These are phyloP conservation scores for Centrocercus urophasianus DNA, from an alignment of 2,113 vertebrate species.

Conservation along the genomic window DNA sequence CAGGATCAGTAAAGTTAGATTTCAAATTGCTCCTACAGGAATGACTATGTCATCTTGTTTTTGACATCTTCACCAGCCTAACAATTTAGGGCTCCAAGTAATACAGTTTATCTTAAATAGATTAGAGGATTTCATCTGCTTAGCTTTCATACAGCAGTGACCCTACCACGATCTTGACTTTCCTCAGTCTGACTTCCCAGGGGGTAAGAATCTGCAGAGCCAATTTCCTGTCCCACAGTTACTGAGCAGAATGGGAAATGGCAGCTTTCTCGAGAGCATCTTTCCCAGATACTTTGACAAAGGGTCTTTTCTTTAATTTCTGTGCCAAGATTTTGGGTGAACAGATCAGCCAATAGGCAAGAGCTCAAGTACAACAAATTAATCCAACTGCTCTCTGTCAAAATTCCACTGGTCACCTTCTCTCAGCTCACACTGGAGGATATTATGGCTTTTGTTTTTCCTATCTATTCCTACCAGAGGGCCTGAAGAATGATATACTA, in stretches of 20 bases:
- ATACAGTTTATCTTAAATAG: background rate
- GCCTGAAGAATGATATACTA: background rate
- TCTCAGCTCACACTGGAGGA: background rate
- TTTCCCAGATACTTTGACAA: slow-evolving; percentile 5
- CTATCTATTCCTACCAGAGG: background rate
- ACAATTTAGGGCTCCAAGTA: background rate
- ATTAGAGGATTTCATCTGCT: background rate
- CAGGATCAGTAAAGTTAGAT: background rate
- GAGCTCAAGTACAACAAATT: rapidly evolving
- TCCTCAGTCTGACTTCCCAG: background rate
- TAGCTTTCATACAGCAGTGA: background rate
- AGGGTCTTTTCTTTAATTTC: background rate
- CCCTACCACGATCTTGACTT: background rate
- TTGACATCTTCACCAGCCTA: background rate
- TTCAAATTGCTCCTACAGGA: background rate
- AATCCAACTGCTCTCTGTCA: background rate
- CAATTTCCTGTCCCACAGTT: slow-evolving; percentile 20
- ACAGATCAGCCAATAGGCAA: background rate
- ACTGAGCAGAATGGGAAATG: background rate
- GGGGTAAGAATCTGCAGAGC: slow-evolving; percentile 2
- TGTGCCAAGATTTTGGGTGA: background rate
- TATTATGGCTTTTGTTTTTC: background rate
- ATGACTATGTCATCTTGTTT: background rate
- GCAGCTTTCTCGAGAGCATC: background rate
- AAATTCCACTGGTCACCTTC: background rate